These are phyloP conservation scores for Pelecanoides urinatrix DNA, from an alignment of 2,113 vertebrate species.

Conservation along the genomic window DNA sequence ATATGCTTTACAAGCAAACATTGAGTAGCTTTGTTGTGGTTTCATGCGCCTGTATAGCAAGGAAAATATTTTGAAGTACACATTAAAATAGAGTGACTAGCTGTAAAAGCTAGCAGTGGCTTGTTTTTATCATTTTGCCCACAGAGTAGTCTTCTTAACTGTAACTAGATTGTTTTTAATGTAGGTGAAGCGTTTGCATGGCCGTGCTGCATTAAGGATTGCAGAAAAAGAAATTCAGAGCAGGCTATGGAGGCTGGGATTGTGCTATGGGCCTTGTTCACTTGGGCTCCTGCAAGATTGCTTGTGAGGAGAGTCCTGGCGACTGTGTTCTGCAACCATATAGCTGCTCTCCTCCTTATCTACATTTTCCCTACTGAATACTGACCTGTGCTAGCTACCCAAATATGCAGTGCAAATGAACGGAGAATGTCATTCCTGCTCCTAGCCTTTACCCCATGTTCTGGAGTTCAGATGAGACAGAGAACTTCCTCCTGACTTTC, in stretches of 20 bases:
- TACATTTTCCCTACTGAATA: not conserved
- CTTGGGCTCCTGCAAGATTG: not conserved
- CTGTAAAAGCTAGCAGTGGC: not conserved
- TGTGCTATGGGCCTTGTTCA: not conserved
- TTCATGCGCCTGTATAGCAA: not conserved
- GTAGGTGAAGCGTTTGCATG: not conserved
- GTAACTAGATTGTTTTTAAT: not conserved
- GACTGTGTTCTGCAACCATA: not conserved
- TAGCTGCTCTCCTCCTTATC: not conserved
- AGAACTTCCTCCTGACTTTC: not conserved
- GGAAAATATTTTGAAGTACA: not conserved
- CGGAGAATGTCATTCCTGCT: not conserved
- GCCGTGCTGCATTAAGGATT: not conserved
- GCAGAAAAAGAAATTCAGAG: not conserved
- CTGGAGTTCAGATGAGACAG: not conserved
- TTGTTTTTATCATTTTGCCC: not conserved
- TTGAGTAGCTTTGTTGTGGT: conserved; percentile 7
- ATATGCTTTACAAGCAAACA: not conserved
- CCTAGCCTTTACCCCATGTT: not conserved
- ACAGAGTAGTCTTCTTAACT: not conserved
- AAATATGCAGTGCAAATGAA: not conserved
- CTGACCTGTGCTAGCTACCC: not conserved
- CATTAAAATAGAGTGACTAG: not conserved
- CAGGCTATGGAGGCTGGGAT: not conserved
- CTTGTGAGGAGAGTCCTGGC: not conserved